Evolutionary conservation across 1,140 invertebrate species (phyloP), one percentile per base, ranked within the genome.

Genomic region (Lutraria rhynchaena): DNA sequence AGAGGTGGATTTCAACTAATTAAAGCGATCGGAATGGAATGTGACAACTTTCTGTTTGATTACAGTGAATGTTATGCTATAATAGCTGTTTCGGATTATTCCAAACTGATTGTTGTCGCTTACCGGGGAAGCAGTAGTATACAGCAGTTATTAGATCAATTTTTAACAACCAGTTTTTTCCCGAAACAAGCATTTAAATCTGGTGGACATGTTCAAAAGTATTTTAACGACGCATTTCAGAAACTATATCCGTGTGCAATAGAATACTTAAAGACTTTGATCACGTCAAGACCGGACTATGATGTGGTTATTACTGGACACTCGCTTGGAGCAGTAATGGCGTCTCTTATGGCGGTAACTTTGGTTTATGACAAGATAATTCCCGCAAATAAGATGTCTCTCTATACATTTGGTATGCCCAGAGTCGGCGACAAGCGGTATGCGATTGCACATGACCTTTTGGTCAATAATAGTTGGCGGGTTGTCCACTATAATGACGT

Each of bases 391-490:
- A 57, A 22, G 17, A 57, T 58, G 70, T 22, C 70, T 7, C 33
- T 73, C 9, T 73, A 58, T 33, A 58, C 35, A 7, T 73, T 57
- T 31, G 70, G 70, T 33, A 24, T 3, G n/a, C 70, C 70, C 1
- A 57, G 70, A 41, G 70, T 73, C 24, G 70, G 70, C 15, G 70
- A 73, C 51, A 73, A 73, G 33, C 11, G 24, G 1, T 73, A 29
- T 29, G 70, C 70, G 1, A 22, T 46, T 1, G 33, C n/a, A 29
- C 29, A 46, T 58, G 70, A 58, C 19, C 17, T 11, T 19, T 15
- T 73, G 13, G 53, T 73, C 17, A 58, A 35, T n/a, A 58, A 73
- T 29, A 73, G 70, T 33, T 73, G 51, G 51, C 35, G 70, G 41
- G 70, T 73, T 13, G 70, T 73, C 35, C 70, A 73, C 22, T 17